Evolutionary conservation across 2,888 invertebrate genomes (phyloP).

Genomic region (Drosophila flavopinicola): DNA sequence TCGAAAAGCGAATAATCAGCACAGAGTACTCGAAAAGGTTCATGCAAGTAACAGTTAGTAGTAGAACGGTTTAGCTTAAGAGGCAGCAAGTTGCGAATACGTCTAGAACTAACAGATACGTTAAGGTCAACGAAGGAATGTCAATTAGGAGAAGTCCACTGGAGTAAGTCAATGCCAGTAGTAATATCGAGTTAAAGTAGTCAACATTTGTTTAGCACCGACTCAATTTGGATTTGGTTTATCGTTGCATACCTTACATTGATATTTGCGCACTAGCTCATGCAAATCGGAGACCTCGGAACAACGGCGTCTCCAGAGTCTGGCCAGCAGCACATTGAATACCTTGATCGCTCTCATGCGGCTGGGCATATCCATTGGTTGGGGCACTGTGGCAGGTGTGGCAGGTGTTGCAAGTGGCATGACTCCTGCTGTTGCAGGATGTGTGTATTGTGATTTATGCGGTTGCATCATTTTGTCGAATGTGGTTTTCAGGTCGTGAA

Average conservation of each 20-base stretch:
- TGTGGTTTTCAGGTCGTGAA: slow-evolving; percentile 12
- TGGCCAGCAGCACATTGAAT: slow-evolving; percentile 32
- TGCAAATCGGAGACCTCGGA: slow-evolving; percentile 34
- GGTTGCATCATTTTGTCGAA: slow-evolving; percentile 26
- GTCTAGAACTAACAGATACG: no score
- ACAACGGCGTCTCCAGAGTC: slow-evolving; percentile 47
- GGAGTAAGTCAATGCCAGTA: no score
- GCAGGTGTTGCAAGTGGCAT: neutral
- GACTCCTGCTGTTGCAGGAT: neutral
- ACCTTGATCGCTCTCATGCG: slow-evolving; percentile 35
- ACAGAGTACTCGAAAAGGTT: no score
- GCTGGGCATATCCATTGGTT: slow-evolving; percentile 24
- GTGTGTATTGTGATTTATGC: slow-evolving; percentile 1
- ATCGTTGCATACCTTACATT: slow-evolving; percentile 25
- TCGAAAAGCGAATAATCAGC: no score
- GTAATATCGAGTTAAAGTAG: no score
- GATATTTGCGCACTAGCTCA: slow-evolving; percentile 17
- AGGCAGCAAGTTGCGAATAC: no score
- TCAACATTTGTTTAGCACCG: no score
- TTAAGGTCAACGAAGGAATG: no score
- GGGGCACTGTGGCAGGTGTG: neutral
- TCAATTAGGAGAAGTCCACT: no score
- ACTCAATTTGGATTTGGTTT: no score
- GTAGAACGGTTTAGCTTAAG: no score
- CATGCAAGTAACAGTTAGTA: no score